Evolutionary conservation across 2,797 vertebrate species (phyloP).

Genomic region (Chaunax sp.): DNA sequence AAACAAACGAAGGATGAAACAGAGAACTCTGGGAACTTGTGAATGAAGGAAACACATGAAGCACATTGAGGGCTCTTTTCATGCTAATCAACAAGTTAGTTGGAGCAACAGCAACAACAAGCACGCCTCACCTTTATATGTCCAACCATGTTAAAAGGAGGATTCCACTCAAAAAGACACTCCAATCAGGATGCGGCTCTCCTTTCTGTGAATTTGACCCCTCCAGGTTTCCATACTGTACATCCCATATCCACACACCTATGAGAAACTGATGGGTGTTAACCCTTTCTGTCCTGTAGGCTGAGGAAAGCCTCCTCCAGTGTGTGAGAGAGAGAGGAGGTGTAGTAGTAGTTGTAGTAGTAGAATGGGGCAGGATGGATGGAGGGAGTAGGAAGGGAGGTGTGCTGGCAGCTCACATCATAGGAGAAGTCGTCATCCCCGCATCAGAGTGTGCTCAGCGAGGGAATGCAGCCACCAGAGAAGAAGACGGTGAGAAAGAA

Average conservation of each 20-base stretch:
- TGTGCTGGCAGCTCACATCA: slow-evolving; percentile 58
- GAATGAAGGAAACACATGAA: background rate
- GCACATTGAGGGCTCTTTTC: background rate
- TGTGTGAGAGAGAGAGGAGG: slow-evolving; percentile 19
- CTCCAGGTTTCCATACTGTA: slow-evolving; percentile 16
- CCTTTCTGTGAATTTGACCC: slow-evolving; percentile 1
- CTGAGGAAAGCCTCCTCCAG: slow-evolving; percentile 45
- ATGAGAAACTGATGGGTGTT: slow-evolving; percentile 53
- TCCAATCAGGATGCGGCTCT: slow-evolving; percentile 27
- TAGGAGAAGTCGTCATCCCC: slow-evolving; percentile 57
- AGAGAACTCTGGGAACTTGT: slow-evolving; percentile 31
- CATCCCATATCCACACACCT: slow-evolving; percentile 51
- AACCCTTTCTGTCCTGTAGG: slow-evolving; percentile 49
- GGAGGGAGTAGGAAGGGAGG: slow-evolving; percentile 26
- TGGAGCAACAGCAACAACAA: slow-evolving; percentile 4
- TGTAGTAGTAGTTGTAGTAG: slow-evolving; percentile 28
- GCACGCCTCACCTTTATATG: slow-evolving; percentile 61
- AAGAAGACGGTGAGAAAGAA: slow-evolving; percentile 42
- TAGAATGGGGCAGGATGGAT: slow-evolving; percentile 38
- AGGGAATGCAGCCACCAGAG: slow-evolving; percentile 53
- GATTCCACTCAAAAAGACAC: slow-evolving; percentile 22
- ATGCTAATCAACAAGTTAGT: slow-evolving; percentile 64
- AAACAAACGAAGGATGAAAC: background rate
- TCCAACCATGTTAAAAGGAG: slow-evolving; percentile 34
- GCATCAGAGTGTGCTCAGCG: slow-evolving; percentile 42